Conservation (phyloP, 2,797 vertebrate species). For the Acrocephalus scirpaceus region DNA sequence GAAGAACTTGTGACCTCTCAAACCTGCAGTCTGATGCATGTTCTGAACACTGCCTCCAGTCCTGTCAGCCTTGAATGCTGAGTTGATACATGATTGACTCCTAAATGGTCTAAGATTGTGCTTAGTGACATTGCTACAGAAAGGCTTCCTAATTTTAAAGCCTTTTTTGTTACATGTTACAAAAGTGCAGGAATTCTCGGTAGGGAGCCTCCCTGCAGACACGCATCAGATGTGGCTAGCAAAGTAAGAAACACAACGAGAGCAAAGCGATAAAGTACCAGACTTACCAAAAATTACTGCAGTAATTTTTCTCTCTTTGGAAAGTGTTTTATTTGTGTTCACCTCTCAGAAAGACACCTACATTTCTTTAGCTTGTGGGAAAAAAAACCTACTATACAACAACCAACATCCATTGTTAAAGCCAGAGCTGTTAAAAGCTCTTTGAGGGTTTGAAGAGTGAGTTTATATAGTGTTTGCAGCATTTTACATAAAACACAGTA, state of each 20-base stretch:
- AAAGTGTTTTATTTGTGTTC: background rate
- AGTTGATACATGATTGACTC: background rate
- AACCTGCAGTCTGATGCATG: background rate
- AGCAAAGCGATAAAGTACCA: background rate
- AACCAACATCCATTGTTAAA: background rate
- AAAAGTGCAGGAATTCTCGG: background rate
- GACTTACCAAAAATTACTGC: background rate
- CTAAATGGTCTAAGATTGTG: background rate
- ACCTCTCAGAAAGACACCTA: background rate
- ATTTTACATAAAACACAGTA: background rate
- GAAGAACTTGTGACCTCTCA: background rate
- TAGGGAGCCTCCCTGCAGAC: background rate
- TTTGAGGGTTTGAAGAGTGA: background rate
- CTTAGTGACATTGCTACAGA: background rate
- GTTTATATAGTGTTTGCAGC: background rate
- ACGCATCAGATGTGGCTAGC: background rate
- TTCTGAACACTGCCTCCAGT: background rate
- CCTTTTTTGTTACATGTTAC: background rate
- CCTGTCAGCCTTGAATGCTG: background rate
- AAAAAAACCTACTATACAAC: background rate
- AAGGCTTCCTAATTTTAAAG: background rate
- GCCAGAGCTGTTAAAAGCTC: background rate
- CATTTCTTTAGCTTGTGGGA: background rate
- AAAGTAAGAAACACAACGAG: background rate
- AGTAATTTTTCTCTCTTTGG: background rate